Evolutionary conservation across 2,797 vertebrate genomes (phyloP), one percentile per base, ranked within the genome.

Genomic region (Acropternis orthonyx): DNA sequence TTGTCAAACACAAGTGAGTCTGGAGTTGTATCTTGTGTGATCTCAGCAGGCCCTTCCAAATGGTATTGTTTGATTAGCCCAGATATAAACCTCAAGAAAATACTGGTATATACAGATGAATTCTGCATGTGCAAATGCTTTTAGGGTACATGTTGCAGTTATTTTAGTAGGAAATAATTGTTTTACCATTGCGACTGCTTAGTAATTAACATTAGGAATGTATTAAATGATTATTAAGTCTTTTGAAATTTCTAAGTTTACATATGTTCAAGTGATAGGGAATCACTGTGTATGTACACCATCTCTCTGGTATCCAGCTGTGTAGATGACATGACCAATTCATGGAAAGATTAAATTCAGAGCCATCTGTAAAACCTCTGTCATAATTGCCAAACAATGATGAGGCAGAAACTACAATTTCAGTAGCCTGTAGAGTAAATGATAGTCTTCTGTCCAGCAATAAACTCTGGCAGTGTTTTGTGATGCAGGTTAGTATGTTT

Each of bases 1-100:
- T 14, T 19, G 12, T 5, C 8, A 27, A 36, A 41, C 27, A 37
- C 1, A 3, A 19, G 18, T 5, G 7, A 41, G 27, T 67, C n/a
- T 85, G 69, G 23, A 62, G 22, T 10, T 89, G 48, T 24, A 21
- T 14, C 27, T 56, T 8, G 6, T 11, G 4, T 18, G 10, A 59
- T 9, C n/a, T 55, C 21, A n/a, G 12, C 8, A 85, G 7, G 6
- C 12, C 27, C 23, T 54, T 63, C 28, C 23, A 65, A 68, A 61
- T 26, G 23, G 4, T 7, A 5, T 5, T 27, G 15, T 56, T 6
- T 41, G 12, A 20, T 30, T 44, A 28, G 3, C 66, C 10, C n/a
- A 58, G 16, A 12, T 24, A 27, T 0, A 0, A 80, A 44, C 27
- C 19, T 37, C 30, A 73, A 54, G 7, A 37, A 20, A 22, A 55